A percentile compares a stretch with the other conserved stretches of the same genome.
Evolutionary conservation across 2,113 vertebrate genomes (phyloP).

Genomic region (Saccopteryx leptura): DNA sequence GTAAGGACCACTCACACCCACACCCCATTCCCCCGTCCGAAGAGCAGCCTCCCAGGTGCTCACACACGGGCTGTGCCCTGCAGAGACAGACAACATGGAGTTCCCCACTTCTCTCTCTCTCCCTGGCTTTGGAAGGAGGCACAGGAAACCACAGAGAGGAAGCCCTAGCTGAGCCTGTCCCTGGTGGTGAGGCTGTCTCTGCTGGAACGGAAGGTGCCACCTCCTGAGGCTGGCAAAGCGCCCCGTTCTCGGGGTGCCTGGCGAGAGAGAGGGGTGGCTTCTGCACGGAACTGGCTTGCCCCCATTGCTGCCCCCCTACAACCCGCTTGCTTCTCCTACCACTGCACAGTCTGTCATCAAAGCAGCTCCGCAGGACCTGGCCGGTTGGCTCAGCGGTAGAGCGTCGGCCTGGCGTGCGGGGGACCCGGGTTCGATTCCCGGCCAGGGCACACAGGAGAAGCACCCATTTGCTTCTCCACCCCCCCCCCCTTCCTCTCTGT

Average conservation of each 20-base stretch:
- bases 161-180: background rate
- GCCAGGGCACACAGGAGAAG: too few relatives aligned
- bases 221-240: background rate
- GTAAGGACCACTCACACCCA: background rate
- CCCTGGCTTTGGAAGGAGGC: background rate
- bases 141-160: background rate
- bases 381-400: too few relatives aligned
- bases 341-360: background rate
- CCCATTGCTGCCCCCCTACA: accelerated
- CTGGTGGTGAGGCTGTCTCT: too few relatives aligned
- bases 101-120: background rate
- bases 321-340: background rate
- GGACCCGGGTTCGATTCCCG: too few relatives aligned
- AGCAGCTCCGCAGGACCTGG: background rate
- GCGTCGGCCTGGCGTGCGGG: too few relatives aligned
- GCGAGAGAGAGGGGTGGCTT: too few relatives aligned
- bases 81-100: background rate
- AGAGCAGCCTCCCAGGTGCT: background rate
- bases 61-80: background rate
- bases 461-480: too few relatives aligned
- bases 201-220: background rate
- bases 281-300: background rate
- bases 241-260: accelerated
- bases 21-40: background rate
- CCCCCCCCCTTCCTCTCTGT: too few relatives aligned